Evolutionary conservation across 53 echinoderm and acorn worm species (phyloP).

Genomic region (Actinopyga echinites): DNA sequence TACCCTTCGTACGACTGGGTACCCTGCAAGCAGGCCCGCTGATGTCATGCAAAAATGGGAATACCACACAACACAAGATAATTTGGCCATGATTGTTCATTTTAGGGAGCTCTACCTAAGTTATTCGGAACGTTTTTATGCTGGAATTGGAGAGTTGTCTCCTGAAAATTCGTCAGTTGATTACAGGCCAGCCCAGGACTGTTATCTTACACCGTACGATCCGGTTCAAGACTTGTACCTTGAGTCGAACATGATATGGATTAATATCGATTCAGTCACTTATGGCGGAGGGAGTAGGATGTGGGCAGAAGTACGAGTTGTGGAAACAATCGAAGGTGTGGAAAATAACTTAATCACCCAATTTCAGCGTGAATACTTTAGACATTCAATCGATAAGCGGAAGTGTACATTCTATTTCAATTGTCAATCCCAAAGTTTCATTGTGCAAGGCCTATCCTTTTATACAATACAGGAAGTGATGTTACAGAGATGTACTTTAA

Average conservation of each 20-base stretch:
- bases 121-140: neutral
- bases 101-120: neutral
- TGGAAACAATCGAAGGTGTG: neutral
- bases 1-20: neutral
- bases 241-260: conserved; percentile 6
- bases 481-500: too few species aligned
- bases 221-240: conserved; percentile 9
- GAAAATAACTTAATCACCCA: too few species aligned
- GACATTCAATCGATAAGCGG: too few species aligned
- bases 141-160: neutral
- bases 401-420: too few species aligned
- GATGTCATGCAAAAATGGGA: neutral
- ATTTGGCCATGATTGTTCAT: neutral
- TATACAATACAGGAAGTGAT: too few species aligned
- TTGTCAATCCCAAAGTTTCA: too few species aligned
- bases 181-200: conserved; percentile 3
- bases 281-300: neutral
- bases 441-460: too few species aligned
- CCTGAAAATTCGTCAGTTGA: conserved; percentile 9
- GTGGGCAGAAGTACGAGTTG: neutral
- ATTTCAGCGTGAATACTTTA: too few species aligned
- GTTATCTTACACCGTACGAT: neutral
- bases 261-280: neutral
- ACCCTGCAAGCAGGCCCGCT: neutral
- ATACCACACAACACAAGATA: neutral